phyloP scores from a whole-genome alignment of 2,797 vertebrate genomes.

The Anabas testudineus region DNA sequence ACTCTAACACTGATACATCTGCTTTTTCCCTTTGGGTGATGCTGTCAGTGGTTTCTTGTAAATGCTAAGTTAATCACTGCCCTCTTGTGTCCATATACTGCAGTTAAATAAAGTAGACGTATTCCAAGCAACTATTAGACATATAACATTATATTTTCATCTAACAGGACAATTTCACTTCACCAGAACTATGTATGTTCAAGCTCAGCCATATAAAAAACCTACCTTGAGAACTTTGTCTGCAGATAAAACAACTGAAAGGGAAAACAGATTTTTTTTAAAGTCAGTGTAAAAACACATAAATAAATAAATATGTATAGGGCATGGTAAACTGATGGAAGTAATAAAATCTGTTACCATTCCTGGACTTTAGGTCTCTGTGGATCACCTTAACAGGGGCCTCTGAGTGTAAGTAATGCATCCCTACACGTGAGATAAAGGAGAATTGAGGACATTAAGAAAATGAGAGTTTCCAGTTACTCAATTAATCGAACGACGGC shows the following conservation, averaged over 20 bases:
- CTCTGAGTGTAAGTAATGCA: slow-evolving; percentile 98
- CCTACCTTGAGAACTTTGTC: slow-evolving; percentile 94
- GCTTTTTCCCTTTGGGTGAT: neutral
- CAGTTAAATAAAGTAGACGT: slow-evolving; percentile 40
- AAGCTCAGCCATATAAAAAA: neutral
- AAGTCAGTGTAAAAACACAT: neutral
- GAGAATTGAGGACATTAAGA: too few relatives aligned
- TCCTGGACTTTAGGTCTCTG: slow-evolving; percentile 98
- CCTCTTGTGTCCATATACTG: slow-evolving; percentile 64
- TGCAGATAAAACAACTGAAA: slow-evolving; percentile 92
- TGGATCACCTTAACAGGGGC: slow-evolving; percentile 98
- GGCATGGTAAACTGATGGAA: neutral
- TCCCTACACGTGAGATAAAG: slow-evolving; percentile 83
- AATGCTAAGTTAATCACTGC: slow-evolving; percentile 67
- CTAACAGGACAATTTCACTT: neutral
- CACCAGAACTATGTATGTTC: neutral
- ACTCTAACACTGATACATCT: slow-evolving; percentile 21
- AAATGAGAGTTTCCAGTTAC: too few relatives aligned
- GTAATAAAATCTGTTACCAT: slow-evolving; percentile 84
- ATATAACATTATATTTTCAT: neutral
- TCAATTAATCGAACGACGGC: too few relatives aligned
- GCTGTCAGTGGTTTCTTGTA: slow-evolving; percentile 3
- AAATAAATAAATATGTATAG: neutral
- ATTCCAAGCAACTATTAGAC: neutral
- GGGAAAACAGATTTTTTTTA: slow-evolving; percentile 49